phyloP scores from a whole-genome alignment of 2,113 vertebrate genomes.

The Phaethornis superciliosus region DNA sequence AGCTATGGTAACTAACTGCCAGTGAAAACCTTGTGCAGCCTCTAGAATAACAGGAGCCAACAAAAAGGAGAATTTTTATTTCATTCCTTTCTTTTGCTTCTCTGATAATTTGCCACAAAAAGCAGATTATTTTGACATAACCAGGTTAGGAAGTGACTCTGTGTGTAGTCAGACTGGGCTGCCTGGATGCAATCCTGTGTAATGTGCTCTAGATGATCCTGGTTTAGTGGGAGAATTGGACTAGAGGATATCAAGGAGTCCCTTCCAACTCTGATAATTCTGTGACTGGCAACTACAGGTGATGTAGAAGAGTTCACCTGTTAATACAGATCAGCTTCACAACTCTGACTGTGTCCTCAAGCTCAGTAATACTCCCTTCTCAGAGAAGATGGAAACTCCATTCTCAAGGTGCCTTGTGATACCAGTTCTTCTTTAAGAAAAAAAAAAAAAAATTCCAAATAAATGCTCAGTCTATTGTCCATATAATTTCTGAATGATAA shows the following conservation, averaged over 20 bases:
- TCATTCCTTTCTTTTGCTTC: not conserved
- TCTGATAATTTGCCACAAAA: slow-evolving; percentile 14
- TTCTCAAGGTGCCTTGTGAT: not conserved
- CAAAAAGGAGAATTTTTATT: not conserved
- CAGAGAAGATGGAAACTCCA: not conserved
- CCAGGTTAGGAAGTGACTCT: not conserved
- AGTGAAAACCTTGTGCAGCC: slow-evolving; percentile 4
- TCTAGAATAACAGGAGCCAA: not conserved
- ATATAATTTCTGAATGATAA: not conserved
- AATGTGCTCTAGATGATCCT: too few relatives aligned
- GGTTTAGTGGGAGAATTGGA: too few relatives aligned
- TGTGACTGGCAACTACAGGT: not conserved
- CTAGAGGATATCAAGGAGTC: too few relatives aligned
- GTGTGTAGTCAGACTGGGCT: not conserved
- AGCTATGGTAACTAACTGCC: not conserved
- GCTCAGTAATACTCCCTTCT: not conserved
- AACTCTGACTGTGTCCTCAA: not conserved
- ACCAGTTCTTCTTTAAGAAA: not conserved
- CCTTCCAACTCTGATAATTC: too few relatives aligned
- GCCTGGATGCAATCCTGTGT: too few relatives aligned
- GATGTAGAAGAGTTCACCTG: not conserved
- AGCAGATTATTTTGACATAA: slow-evolving; percentile 16
- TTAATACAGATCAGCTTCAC: not conserved
- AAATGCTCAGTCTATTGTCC: not conserved
- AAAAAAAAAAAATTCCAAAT: not conserved